These are phyloP conservation scores for Alosa sapidissima DNA, from an alignment of 2,797 vertebrate species.

Conservation along the genomic window DNA sequence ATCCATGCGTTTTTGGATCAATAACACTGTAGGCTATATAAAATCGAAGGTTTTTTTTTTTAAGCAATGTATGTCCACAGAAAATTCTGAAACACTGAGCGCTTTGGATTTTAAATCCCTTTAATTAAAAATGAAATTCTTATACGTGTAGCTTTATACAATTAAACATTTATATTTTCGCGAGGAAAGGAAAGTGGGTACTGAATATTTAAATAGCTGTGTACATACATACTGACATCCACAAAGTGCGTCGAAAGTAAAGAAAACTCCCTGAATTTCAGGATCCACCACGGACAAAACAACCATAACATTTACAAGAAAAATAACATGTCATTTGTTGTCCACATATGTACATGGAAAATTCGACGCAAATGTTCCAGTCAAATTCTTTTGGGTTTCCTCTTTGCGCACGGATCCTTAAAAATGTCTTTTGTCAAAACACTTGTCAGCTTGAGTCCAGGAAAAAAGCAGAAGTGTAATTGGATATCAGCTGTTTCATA, in stretches of 20 bases:
- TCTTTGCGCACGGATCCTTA: conserved; percentile 58
- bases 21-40: background rate
- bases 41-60: background rate
- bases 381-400: conserved; percentile 74
- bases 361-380: conserved; percentile 78
- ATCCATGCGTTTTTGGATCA: conserved; percentile 7
- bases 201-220: conserved; percentile 96
- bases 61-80: background rate
- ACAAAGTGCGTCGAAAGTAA: conserved; percentile 99
- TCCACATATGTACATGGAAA: conserved; percentile 88
- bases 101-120: conserved; percentile 79
- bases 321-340: conserved; percentile 77
- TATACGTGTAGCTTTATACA: conserved; percentile 98
- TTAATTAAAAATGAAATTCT: conserved; percentile 99
- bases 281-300: conserved; percentile 90
- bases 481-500: conserved; percentile 47
- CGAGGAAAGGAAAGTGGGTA: conserved; percentile 91
- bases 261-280: conserved; percentile 93
- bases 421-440: conserved; percentile 54
- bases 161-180: conserved; percentile 99
- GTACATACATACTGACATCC: conserved; percentile 99
- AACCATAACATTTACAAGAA: conserved; percentile 92
- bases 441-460: conserved; percentile 54
- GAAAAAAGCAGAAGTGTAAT: conserved; percentile 51
- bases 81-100: conserved; percentile 54